Base-by-base conservation (phyloP, 2,888 invertebrate species). In the Escarpia spicata region DNA sequence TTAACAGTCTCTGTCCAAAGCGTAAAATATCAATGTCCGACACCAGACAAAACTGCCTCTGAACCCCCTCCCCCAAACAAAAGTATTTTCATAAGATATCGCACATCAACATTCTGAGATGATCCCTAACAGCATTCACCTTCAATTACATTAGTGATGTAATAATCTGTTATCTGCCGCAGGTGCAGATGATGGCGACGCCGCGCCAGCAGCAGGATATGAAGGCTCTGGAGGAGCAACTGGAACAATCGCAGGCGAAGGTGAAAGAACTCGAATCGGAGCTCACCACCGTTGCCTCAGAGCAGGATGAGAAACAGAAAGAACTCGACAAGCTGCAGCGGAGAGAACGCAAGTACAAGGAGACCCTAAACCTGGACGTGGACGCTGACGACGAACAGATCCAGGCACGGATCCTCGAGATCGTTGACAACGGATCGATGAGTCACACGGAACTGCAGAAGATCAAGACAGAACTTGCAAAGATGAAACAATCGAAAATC, bases 261-360 rank as follows among this genome's bases (percentile, higher is more conserved):
- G 75, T 94, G 3, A 90, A 93, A 45, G 90, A 91, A 43, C 93
- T 94, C 1, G 52, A 92, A 43, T 26, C 15, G 1, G 94, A 94
- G 43, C 60, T 94, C 52, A 91, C 43, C 15, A 89, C 90, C 1
- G 89, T 93, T 10, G 75, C 43, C 31, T 43, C 6, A 3, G 93
- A 94, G 90, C 92, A 93, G 43, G 43, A 26, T 10, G 10, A 26
- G 15, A 90, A 92, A 58, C 92, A 94, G 75, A 43, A 60, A 8
- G 93, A 94, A 90, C 92, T 93, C 58, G 93, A 92, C n/a, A 92
- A 90, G 75, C 58, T 93, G 37, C 92, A 90, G 37, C 31, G 43
- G 26, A 44, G 93, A 45, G 93, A 94, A 92, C 91, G 58, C 44
- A 93, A 93, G 75, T 94, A 93, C 92, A 93, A 93, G 43, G 90